Evolutionary conservation across 2,797 vertebrate genomes (phyloP), one percentile per base, ranked within the genome.

Genomic region (Myotis myotis): DNA sequence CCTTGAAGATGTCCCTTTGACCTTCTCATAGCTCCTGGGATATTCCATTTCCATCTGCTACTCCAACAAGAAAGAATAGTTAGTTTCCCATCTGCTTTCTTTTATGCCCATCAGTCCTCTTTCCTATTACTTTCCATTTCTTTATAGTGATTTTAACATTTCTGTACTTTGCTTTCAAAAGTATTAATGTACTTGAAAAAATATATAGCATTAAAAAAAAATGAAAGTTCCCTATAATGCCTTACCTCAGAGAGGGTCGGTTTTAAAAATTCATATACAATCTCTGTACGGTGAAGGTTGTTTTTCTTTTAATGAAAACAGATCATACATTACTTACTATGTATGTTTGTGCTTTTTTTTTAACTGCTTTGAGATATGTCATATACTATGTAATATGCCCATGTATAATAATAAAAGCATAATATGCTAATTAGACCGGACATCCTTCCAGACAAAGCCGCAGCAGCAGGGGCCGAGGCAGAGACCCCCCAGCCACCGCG

Each of bases 221-320:
- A 82, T 70, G 12, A 33, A 79, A 60, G 17, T 30, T 86, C 7
- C 22, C 8, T 70, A 11, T 89, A 44, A 81, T n/a, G 51, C 66
- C 23, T 95, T 93, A 86, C 22, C 22, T 75, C 41, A 53, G 36
- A 47, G 38, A 78, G 38, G 41, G 17, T 4, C 17, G 85, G 17
- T 74, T 75, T 57, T 44, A 53, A 82, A 76, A 91, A 33, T 23
- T 72, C 7, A 51, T 41, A 51, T 44, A 15, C 16, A 47, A 7
- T 75, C 64, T 78, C 62, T 89, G 19, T 25, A 9, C 47, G 11
- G 5, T 78, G 2, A 22, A 55, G 64, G 15, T 95, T 84, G 33
- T 10, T 71, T 95, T 95, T 81, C 38, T 87, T 87, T 81, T 76
- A 91, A 76, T 84, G 28, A 84, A 76, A 88, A 84, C 89, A 25